Conservation (phyloP, 2,797 vertebrate species). For the Anisognathus igniventris region DNA sequence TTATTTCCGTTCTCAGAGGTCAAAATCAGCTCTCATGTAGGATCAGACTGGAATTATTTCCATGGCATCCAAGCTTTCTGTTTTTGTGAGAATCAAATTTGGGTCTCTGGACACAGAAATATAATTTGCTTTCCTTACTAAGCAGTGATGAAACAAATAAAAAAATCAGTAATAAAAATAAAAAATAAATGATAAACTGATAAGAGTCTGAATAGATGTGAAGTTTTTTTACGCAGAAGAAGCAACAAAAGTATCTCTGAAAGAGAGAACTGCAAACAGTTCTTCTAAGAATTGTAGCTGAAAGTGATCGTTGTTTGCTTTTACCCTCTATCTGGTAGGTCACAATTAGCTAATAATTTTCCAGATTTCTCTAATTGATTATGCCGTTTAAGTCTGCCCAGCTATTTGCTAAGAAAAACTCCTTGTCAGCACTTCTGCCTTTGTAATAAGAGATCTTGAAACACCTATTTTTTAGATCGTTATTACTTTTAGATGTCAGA, state of each 20-base stretch:
- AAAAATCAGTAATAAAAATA: neutral
- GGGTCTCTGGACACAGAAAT: neutral
- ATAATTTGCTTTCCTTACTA: neutral
- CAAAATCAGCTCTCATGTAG: neutral
- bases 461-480: neutral
- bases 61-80: neutral
- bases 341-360: constrained; percentile 21
- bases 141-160: neutral
- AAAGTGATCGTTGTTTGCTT: neutral
- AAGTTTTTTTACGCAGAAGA: neutral
- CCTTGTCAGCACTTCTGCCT: neutral
- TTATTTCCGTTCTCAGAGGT: neutral
- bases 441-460: neutral
- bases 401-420: neutral
- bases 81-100: neutral
- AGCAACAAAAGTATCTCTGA: neutral
- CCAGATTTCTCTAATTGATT: neutral
- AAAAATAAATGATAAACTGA: neutral
- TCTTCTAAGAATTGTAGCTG: neutral
- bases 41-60: neutral
- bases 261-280: neutral
- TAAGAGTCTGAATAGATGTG: neutral
- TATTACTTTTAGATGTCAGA: neutral
- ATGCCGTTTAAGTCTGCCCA: neutral
- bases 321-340: constrained; percentile 7